These are phyloP conservation scores for Oryctes rhinoceros DNA, from an alignment of 1,140 invertebrate genomes.

Conservation along the genomic window DNA sequence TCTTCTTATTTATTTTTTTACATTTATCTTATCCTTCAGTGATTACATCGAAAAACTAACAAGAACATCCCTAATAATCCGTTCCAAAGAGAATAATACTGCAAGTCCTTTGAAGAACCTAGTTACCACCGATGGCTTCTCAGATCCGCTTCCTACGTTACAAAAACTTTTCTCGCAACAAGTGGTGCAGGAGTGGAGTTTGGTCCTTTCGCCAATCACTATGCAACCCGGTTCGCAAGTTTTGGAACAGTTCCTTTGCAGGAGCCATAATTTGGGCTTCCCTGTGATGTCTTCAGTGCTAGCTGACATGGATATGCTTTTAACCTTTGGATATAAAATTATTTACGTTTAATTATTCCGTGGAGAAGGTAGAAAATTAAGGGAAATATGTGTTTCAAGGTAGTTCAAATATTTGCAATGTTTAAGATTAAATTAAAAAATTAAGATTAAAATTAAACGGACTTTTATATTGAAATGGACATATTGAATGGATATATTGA, in stretches of 20 bases:
- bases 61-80: background rate
- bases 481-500: no score
- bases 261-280: conserved; percentile 77
- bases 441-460: no score
- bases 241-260: conserved; percentile 82
- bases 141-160: conserved; percentile 63
- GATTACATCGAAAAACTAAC: background rate
- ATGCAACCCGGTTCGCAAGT: conserved; percentile 87
- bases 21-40: no score
- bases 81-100: background rate
- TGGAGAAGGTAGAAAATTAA: no score
- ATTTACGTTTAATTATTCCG: no score
- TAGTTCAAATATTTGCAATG: no score
- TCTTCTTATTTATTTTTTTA: no score
- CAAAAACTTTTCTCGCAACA: conserved; percentile 82
- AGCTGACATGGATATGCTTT: conserved; percentile 83
- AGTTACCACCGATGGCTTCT: background rate
- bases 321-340: conserved; percentile 69
- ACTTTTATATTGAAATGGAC: no score
- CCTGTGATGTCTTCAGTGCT: conserved; percentile 83
- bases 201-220: conserved; percentile 84
- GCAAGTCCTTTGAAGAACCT: background rate
- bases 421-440: no score
- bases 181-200: conserved; percentile 82
- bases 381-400: no score